Evolutionary conservation across 2,797 vertebrate species (phyloP).

Genomic region (Holocentrus rufus): DNA sequence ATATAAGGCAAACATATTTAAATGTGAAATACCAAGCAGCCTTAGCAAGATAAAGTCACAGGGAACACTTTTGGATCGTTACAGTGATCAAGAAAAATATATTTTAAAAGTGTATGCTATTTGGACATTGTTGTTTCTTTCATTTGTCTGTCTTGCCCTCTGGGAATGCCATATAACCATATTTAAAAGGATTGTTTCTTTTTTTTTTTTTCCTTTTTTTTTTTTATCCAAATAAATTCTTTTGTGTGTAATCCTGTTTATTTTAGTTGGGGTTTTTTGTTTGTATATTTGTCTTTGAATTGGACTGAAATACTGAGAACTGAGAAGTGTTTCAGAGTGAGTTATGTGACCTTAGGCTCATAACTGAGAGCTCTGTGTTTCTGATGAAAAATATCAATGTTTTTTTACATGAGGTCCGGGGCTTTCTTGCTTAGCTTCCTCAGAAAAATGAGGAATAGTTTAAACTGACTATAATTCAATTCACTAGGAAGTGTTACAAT

Average conservation of each 20-base stretch:
- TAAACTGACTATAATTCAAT: too few species aligned
- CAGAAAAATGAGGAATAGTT: too few species aligned
- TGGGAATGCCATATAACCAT: conserved; percentile 44
- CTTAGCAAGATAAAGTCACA: conserved; percentile 1
- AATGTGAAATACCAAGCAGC: conserved; percentile 34
- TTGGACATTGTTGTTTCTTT: conserved; percentile 13
- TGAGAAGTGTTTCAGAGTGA: conserved; percentile 40
- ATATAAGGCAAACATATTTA: conserved; percentile 6
- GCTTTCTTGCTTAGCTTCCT: too few species aligned
- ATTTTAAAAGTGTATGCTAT: conserved; percentile 20
- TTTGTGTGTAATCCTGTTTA: conserved; percentile 45
- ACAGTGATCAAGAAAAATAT: neutral
- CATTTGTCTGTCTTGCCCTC: conserved; percentile 37
- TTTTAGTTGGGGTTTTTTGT: neutral
- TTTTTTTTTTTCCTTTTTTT: conserved; percentile 3
- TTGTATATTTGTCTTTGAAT: conserved; percentile 38
- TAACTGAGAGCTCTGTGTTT: conserved; percentile 40
- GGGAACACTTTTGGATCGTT: conserved; percentile 5
- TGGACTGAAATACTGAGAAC: conserved; percentile 32
- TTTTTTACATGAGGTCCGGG: too few species aligned
- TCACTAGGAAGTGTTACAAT: too few species aligned
- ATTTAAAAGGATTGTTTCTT: conserved; percentile 51
- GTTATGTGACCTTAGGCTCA: conserved; percentile 35
- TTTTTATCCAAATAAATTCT: conserved; percentile 58
- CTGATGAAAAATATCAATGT: conserved; percentile 27